A percentile compares a stretch with the other conserved stretches of the same genome.
phyloP scores from a whole-genome alignment of 2,797 vertebrate species.

The Ispidina picta region DNA sequence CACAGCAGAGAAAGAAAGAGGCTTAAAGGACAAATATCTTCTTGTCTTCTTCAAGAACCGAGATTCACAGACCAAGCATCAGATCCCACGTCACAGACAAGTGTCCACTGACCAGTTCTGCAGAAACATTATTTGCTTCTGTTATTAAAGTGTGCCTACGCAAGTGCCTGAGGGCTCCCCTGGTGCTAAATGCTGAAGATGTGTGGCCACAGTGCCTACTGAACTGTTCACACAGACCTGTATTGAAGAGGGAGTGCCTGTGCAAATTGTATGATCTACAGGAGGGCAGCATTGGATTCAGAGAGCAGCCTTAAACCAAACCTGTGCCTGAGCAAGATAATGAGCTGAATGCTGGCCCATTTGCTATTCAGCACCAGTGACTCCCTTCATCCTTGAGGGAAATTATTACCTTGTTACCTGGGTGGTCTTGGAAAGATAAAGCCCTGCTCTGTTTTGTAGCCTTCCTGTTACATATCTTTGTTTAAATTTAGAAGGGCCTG shows the following conservation, averaged over 20 bases:
- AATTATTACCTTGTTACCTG: slow-evolving; percentile 21
- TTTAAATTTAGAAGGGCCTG: not conserved
- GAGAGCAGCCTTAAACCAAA: not conserved
- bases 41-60: not conserved
- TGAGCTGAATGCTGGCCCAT: not conserved
- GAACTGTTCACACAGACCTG: not conserved
- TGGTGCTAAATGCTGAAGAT: not conserved
- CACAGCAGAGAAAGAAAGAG: not conserved
- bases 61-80: not conserved
- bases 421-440: not conserved
- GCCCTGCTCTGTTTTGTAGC: not conserved
- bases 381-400: not conserved
- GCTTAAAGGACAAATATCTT: not conserved
- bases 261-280: not conserved
- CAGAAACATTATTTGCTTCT: not conserved
- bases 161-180: not conserved
- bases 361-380: not conserved
- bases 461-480: not conserved
- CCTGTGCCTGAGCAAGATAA: not conserved
- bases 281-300: not conserved
- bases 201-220: not conserved
- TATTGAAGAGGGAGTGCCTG: not conserved
- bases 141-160: not conserved
- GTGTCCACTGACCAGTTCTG: not conserved
- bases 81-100: not conserved